Evolutionary conservation across 2,797 vertebrate genomes (phyloP).

Genomic region (Danio tinwini): DNA sequence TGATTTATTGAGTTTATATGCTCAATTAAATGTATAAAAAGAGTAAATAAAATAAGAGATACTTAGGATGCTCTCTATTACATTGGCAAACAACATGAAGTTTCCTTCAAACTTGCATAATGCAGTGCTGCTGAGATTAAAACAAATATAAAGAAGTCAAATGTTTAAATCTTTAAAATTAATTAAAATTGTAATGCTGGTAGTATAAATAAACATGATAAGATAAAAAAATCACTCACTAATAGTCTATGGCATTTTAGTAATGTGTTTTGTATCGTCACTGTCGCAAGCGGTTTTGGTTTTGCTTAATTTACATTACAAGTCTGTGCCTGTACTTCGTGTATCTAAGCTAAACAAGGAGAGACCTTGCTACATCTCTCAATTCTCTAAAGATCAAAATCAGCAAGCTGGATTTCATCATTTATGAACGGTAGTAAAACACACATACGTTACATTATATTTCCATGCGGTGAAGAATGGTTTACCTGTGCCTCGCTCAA

Average conservation of each 20-base stretch:
- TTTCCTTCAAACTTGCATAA: not conserved
- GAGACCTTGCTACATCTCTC: not conserved
- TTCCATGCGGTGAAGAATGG: not conserved
- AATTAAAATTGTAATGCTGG: not conserved
- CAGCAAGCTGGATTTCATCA: not conserved
- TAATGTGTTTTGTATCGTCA: not conserved
- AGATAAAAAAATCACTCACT: not conserved
- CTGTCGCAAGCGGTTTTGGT: not conserved
- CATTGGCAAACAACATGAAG: not conserved
- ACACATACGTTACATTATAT: not conserved
- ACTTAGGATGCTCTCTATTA: not conserved
- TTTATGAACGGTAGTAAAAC: not conserved
- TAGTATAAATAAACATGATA: not conserved
- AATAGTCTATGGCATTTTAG: not conserved
- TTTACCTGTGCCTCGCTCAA: not conserved
- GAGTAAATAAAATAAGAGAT: not conserved
- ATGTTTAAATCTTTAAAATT: not conserved
- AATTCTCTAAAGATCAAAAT: not conserved
- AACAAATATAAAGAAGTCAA: not conserved
- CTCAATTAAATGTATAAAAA: no score
- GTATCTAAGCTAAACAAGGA: not conserved
- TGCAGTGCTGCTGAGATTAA: not conserved
- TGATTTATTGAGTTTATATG: no score
- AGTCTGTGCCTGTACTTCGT: conserved; percentile 10
- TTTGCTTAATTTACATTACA: conserved; percentile 9